phyloP scores from a whole-genome alignment of 2,113 vertebrate species.

The Zosterops lateralis region DNA sequence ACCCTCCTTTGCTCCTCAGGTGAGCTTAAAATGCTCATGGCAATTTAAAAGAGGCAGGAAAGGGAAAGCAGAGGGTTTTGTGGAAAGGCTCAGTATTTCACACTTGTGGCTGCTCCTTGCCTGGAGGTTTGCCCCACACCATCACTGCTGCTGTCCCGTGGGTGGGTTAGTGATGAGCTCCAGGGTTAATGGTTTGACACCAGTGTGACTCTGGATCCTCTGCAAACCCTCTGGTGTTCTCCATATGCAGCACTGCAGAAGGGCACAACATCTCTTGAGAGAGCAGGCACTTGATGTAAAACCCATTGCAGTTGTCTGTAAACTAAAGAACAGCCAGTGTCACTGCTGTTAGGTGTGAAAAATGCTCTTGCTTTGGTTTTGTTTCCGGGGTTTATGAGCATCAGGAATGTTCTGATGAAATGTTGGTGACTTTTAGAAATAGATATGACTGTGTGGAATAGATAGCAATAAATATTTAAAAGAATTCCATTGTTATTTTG shows the following conservation, averaged over 20 bases:
- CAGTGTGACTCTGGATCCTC: not conserved
- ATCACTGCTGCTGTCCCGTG: not conserved
- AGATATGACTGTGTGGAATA: not conserved
- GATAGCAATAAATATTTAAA: not conserved
- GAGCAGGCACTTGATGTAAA: not conserved
- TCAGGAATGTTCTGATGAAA: not conserved
- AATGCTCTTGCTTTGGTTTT: not conserved
- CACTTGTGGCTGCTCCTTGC: not conserved
- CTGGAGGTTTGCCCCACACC: not conserved
- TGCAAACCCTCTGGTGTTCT: not conserved
- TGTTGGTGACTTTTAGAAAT: not conserved
- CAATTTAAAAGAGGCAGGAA: not conserved
- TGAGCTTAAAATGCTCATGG: not conserved
- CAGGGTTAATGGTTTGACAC: not conserved
- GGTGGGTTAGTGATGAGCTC: not conserved
- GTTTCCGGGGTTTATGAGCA: not conserved
- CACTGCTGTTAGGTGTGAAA: not conserved
- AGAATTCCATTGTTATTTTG: not conserved
- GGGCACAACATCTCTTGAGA: not conserved
- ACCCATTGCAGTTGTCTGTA: not conserved
- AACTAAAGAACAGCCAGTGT: not conserved
- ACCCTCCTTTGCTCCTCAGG: not conserved
- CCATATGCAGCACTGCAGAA: not conserved
- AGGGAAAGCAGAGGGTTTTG: not conserved
- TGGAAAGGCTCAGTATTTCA: not conserved